phyloP scores from a whole-genome alignment of 1,140 invertebrate genomes.

The Triops longicaudatus region DNA sequence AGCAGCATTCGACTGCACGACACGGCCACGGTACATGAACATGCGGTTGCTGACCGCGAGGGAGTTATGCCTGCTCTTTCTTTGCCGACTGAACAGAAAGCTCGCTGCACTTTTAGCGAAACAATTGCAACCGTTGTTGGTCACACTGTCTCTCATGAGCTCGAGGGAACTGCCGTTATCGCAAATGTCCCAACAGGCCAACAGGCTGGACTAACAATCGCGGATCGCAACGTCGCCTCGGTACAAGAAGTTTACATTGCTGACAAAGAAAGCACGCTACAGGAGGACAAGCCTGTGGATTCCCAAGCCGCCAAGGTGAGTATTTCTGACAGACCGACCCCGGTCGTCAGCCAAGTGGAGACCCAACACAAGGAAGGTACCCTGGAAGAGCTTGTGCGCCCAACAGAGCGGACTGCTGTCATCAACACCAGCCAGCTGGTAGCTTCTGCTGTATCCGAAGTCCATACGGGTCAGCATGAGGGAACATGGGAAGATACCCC shows the following conservation, averaged over 20 bases:
- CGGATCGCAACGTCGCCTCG: conserved; percentile 14
- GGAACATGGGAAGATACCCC: not conserved
- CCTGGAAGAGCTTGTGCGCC: not conserved
- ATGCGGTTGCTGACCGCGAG: conserved; percentile 17
- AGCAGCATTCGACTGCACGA: not conserved
- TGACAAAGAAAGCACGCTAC: conserved; percentile 23
- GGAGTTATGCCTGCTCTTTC: not conserved
- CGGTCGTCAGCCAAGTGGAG: not conserved
- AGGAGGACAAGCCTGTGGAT: conserved; percentile 21
- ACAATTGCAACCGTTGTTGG: not conserved
- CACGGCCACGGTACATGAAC: not conserved
- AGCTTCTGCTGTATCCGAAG: conserved; percentile 11
- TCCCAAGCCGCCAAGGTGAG: conserved; percentile 7
- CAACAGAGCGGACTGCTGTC: not conserved
- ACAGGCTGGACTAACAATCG: not conserved
- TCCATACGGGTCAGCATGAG: not conserved
- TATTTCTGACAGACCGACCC: not conserved
- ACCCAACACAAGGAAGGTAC: not conserved
- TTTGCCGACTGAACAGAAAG: conserved; percentile 11
- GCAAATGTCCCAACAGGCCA: not conserved
- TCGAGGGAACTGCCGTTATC: not conserved
- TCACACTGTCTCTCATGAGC: not conserved
- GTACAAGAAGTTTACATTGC: conserved; percentile 22
- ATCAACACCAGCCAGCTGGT: not conserved
- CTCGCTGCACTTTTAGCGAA: not conserved